Evolutionary conservation across 2,888 invertebrate genomes (phyloP).

Genomic region (Volucella inflata): DNA sequence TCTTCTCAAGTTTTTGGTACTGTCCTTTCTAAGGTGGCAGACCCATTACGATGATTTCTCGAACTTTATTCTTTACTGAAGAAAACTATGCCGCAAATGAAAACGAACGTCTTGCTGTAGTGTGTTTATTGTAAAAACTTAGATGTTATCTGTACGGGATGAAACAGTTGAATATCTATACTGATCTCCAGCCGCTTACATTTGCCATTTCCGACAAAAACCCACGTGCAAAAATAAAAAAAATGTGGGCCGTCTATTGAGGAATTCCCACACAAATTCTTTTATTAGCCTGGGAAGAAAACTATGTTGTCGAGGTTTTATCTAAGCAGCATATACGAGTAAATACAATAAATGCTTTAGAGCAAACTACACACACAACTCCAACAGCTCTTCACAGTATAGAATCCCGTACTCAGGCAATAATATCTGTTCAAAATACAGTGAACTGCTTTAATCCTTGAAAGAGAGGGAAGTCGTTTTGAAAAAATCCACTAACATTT

Average conservation of each 20-base stretch:
- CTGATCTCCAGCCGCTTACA: conserved; percentile 58
- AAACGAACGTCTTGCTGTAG: conserved; percentile 79
- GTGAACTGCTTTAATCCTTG: conserved; percentile 20
- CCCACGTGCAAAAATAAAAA: conserved; percentile 54
- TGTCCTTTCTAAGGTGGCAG: conserved; percentile 77
- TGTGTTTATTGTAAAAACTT: conserved; percentile 79
- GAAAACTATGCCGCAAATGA: conserved; percentile 78
- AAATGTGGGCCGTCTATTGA: conserved; percentile 46
- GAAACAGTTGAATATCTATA: conserved; percentile 52
- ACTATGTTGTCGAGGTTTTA: conserved; percentile 22
- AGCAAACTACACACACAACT: background rate
- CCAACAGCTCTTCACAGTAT: conserved; percentile 20
- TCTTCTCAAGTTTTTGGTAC: conserved; percentile 76
- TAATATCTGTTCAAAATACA: conserved; percentile 17
- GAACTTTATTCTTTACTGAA: conserved; percentile 76
- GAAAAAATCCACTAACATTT: conserved; percentile 54
- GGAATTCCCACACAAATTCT: conserved; percentile 37
- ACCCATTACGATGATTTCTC: conserved; percentile 77
- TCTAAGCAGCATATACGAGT: conserved; percentile 36
- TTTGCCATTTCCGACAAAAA: conserved; percentile 53
- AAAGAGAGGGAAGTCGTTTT: background rate
- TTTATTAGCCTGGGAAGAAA: conserved; percentile 24
- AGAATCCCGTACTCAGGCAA: background rate
- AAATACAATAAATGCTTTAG: conserved; percentile 18
- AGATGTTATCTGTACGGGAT: conserved; percentile 79